These are phyloP conservation scores for Pycnomerus fuliginosus DNA, from an alignment of 2,888 invertebrate genomes.

Conservation along the genomic window DNA sequence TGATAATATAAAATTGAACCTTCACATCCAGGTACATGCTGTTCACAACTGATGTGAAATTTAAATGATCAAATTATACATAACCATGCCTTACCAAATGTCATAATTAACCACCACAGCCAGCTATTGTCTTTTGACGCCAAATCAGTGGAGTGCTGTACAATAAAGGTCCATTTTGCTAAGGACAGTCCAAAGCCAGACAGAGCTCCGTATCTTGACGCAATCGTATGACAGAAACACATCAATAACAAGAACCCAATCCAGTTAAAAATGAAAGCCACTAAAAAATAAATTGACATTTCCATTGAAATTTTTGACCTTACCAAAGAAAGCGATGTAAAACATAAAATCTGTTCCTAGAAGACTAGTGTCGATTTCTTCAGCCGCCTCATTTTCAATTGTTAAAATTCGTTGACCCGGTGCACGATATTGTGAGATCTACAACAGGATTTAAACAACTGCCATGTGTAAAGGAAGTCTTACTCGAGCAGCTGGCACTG, in stretches of 20 bases:
- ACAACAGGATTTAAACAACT: conserved; percentile 14
- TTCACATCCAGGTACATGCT: no score
- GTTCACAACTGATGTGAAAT: no score
- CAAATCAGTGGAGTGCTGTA: conserved; percentile 86
- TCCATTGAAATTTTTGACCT: conserved; percentile 31
- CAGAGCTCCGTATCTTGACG: conserved; percentile 88
- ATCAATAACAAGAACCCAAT: conserved; percentile 88
- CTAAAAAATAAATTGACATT: conserved; percentile 53
- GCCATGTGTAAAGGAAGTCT: background rate
- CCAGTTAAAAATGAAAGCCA: conserved; percentile 95
- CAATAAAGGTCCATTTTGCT: conserved; percentile 94
- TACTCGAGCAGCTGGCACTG: conserved; percentile 33
- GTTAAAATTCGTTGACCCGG: conserved; percentile 48
- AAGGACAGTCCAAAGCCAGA: conserved; percentile 91
- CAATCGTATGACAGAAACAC: conserved; percentile 93
- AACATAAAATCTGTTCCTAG: conserved; percentile 94
- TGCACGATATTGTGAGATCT: conserved; percentile 36
- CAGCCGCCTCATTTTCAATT: conserved; percentile 72
- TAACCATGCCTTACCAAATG: conserved; percentile 66
- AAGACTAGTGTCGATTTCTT: conserved; percentile 76
- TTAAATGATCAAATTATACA: conserved; percentile 1
- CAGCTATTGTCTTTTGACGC: conserved; percentile 86
- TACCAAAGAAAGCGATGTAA: conserved; percentile 86
- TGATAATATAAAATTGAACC: no score
- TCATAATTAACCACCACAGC: conserved; percentile 92